phyloP scores from a whole-genome alignment of 2,797 vertebrate genomes.

The Dipus sagitta region DNA sequence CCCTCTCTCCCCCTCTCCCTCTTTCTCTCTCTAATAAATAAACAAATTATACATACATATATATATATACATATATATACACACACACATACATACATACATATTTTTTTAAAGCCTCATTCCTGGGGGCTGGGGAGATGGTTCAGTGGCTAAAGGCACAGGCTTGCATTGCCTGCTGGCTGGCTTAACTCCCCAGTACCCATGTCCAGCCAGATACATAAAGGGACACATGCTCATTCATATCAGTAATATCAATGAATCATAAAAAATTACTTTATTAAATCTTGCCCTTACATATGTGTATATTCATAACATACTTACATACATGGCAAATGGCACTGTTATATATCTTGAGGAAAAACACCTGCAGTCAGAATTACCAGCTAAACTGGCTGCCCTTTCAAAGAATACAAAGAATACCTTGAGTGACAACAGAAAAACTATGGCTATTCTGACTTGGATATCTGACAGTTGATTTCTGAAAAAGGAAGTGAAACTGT shows the following conservation, averaged over 20 bases:
- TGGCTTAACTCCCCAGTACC: no score
- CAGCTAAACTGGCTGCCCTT: not conserved
- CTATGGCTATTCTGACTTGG: not conserved
- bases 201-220: no score
- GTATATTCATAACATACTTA: not conserved
- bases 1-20: no score
- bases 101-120: no score
- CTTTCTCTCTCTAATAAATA: no score
- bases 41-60: no score
- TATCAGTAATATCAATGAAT: not conserved
- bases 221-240: not conserved
- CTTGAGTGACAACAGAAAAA: conserved; percentile 2
- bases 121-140: no score
- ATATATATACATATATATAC: no score
- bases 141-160: no score
- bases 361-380: not conserved
- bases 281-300: not conserved
- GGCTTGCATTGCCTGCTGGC: no score
- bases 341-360: not conserved
- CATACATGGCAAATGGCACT: not conserved
- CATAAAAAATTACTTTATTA: not conserved
- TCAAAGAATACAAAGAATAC: not conserved
- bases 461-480: not conserved
- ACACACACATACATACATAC: no score
- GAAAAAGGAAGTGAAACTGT: not conserved